Conservation (phyloP, 2,888 invertebrate species). For the Nezara viridula region DNA sequence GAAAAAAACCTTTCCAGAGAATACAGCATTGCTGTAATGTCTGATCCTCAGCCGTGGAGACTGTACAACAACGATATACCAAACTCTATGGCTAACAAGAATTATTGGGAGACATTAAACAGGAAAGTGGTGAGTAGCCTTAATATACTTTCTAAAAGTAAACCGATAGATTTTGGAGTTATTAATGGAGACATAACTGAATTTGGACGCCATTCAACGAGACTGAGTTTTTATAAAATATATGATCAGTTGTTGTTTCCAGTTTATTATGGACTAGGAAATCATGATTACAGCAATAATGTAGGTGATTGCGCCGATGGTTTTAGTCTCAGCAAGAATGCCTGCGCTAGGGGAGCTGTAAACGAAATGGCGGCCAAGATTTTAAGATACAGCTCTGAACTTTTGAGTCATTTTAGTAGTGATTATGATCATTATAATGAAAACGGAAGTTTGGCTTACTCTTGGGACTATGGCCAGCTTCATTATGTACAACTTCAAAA, state of each 20-base stretch:
- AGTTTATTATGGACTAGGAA: neutral
- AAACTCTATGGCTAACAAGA: neutral
- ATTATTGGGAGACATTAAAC: neutral
- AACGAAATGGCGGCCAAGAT: slow-evolving; percentile 1
- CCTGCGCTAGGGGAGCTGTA: neutral
- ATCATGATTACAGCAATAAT: slow-evolving; percentile 6
- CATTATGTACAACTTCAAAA: slow-evolving; percentile 14
- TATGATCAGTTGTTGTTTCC: slow-evolving; percentile 14
- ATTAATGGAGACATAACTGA: slow-evolving; percentile 11
- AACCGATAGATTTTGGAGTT: neutral
- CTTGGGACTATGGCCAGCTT: neutral
- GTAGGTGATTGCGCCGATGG: neutral
- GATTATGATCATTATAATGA: neutral
- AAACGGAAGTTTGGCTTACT: slow-evolving; percentile 17
- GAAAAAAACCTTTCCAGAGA: neutral
- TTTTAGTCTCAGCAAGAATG: neutral
- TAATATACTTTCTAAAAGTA: neutral
- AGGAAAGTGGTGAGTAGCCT: neutral
- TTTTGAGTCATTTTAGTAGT: neutral
- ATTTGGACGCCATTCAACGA: neutral
- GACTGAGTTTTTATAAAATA: neutral
- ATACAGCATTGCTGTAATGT: neutral
- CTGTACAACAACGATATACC: neutral
- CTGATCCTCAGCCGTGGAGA: neutral
- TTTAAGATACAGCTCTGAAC: neutral